Percentiles rank a stretch among this genome's conserved stretches.
These are phyloP conservation scores for Zaprionus inermis DNA, from an alignment of 1,140 invertebrate species.

Conservation along the genomic window DNA sequence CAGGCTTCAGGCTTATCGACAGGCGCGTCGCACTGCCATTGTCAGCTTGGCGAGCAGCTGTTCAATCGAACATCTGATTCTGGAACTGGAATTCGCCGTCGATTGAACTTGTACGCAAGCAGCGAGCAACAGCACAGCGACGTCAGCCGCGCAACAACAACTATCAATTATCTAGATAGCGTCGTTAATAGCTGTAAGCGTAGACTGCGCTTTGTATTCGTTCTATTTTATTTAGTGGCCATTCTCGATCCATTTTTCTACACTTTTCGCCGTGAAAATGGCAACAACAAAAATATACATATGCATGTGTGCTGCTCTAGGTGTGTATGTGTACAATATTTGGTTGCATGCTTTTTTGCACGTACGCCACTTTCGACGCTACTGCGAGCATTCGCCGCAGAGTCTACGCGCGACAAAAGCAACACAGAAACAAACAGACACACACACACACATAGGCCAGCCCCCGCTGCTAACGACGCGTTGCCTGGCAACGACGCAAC, in stretches of 20 bases:
- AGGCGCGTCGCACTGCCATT: constrained; percentile 9
- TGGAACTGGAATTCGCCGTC: constrained; percentile 27
- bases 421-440: not conserved
- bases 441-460: no score
- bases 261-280: constrained; percentile 21
- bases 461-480: no score
- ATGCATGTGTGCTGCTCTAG: not conserved
- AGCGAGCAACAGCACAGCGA: not conserved
- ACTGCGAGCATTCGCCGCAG: constrained; percentile 44
- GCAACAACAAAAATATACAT: constrained; percentile 21
- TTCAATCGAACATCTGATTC: constrained; percentile 42
- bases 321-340: constrained; percentile 55
- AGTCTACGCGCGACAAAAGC: constrained; percentile 32
- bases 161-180: constrained; percentile 38
- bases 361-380: constrained; percentile 72
- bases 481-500: not conserved
- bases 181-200: not conserved
- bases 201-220: constrained; percentile 7
- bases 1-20: not conserved
- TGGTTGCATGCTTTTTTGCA: constrained; percentile 83
- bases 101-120: constrained; percentile 25
- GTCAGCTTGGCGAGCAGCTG: constrained; percentile 30
- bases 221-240: constrained; percentile 27
- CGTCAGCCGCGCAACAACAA: constrained; percentile 1
- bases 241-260: constrained; percentile 39